Base-by-base conservation (phyloP, 2,888 invertebrate species). In the Lochmaea crataegi region DNA sequence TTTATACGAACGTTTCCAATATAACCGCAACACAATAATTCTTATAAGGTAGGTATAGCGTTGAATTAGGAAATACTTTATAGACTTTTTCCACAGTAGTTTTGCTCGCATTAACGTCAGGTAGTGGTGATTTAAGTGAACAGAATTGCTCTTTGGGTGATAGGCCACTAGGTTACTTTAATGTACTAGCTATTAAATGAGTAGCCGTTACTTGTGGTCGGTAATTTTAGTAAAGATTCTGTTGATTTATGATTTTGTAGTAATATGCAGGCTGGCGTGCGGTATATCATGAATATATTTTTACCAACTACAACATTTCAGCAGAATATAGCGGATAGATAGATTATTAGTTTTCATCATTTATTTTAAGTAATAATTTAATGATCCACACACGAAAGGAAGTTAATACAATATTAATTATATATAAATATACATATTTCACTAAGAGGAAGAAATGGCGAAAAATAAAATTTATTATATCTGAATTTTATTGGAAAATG, bases 101-200 rank as follows among this genome's bases (percentile, higher is more conserved):
- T 63, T 41, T 16, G 53, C 77, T 73, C 78, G 74, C 77, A 80
- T 80, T 81, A 80, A 79, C 79, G 81, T 79, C 80, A 75, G 72
- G 77, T 53, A 42, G 74, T 73, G 71, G 75, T 81, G 80, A 81
- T 81, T 82, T 79, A 82, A 80, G 78, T 79, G 81, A 81, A 82
- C 79, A 79, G 78, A 78, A 80, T 80, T 77, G 79, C 80, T 81
- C 81, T 81, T 79, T 80, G 76, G 83, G 84, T 84, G 83, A 83
- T 82, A 84, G 84, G 84, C 83, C 83, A 84, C 83, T 84, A 81
- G 84, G 84, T 84, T 83, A 83, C 81, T 79, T 81, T 78, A 77
- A 76, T 78, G 77, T 75, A 79, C 75, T 74, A 72, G 76, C 75
- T 76, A 78, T 78, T 79, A 73, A 76, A 79, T 75, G 73, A 78